These are phyloP conservation scores for Odontomachus brunneus DNA, from an alignment of 1,140 invertebrate species.

Conservation along the genomic window DNA sequence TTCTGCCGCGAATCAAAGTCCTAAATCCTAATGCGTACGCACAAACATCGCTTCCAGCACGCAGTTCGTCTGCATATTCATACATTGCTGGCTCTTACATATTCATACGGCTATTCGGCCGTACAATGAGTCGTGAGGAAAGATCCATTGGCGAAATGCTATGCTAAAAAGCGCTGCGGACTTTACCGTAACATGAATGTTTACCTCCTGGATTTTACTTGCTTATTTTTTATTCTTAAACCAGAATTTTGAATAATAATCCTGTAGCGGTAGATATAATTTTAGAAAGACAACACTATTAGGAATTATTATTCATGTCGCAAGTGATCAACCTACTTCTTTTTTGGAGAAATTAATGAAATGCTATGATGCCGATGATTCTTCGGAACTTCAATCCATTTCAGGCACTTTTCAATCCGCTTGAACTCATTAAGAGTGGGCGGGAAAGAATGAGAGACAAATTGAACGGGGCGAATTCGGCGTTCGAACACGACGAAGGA, in stretches of 20 bases:
- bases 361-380: not conserved
- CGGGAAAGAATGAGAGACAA: not conserved
- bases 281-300: not conserved
- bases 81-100: conserved; percentile 31
- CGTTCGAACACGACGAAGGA: not conserved
- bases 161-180: not conserved
- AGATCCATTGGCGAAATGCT: conserved; percentile 16
- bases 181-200: conserved; percentile 1
- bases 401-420: not conserved
- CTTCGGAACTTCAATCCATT: not conserved
- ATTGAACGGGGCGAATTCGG: not conserved
- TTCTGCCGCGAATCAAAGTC: conserved; percentile 16
- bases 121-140: conserved; percentile 23
- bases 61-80: conserved; percentile 37
- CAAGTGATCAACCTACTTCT: not conserved
- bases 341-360: not conserved
- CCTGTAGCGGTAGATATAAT: not conserved
- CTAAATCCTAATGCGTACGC: conserved; percentile 12
- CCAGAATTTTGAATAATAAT: not conserved
- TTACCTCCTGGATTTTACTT: not conserved
- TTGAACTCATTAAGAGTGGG: not conserved
- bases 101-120: conserved; percentile 26
- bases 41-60: not conserved
- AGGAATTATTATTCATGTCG: not conserved
- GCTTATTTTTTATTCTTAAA: not conserved